A percentile compares a stretch with the other conserved stretches of the same genome.
These are phyloP conservation scores for Peromyscus maniculatus DNA, from an alignment of 2,113 vertebrate genomes.

Conservation along the genomic window DNA sequence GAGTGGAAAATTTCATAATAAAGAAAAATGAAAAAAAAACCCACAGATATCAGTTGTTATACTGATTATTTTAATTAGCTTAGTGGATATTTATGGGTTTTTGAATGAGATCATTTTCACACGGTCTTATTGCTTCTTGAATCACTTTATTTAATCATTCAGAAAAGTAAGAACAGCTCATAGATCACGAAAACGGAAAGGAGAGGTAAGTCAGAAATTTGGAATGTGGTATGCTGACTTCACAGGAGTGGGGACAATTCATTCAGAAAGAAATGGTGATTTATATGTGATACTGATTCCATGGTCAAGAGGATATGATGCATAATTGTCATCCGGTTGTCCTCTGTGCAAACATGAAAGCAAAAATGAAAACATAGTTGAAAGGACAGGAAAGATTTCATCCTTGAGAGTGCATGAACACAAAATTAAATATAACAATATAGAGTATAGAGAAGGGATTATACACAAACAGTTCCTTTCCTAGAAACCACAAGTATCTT, in stretches of 20 bases:
- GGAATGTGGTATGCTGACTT: background rate
- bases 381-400: too few species aligned
- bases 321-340: background rate
- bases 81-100: too few species aligned
- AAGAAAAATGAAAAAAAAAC: too few species aligned
- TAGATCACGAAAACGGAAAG: background rate
- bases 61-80: too few species aligned
- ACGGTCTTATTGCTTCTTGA: too few species aligned
- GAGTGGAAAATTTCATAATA: too few species aligned
- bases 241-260: background rate
- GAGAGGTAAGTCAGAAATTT: background rate
- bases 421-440: too few species aligned
- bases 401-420: too few species aligned
- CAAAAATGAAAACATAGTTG: too few species aligned
- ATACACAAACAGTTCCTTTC: background rate
- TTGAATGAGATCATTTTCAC: too few species aligned
- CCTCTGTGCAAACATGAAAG: background rate
- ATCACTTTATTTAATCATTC: background rate
- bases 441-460: background rate
- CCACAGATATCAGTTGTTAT: too few species aligned
- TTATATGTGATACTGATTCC: background rate
- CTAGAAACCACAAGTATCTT: background rate
- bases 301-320: background rate
- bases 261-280: background rate
- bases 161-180: background rate